Evolutionary conservation across 2,888 invertebrate genomes (phyloP).

Genomic region (Molorchus minor): DNA sequence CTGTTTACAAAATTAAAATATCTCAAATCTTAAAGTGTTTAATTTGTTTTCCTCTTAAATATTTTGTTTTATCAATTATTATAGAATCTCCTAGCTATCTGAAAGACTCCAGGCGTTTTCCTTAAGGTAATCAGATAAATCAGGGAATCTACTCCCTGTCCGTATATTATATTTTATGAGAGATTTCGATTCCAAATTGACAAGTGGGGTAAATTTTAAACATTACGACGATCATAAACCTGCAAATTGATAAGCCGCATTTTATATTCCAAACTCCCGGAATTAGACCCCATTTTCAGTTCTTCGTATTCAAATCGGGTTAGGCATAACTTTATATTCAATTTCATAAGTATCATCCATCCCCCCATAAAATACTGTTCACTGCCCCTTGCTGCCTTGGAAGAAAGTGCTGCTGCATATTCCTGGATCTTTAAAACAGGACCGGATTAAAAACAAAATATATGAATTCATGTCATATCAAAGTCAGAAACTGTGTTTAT

Average conservation of each 20-base stretch:
- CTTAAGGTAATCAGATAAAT: background rate
- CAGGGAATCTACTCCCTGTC: background rate
- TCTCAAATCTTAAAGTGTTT: no score
- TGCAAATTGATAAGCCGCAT: slow-evolving; percentile 36
- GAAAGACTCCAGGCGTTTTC: no score
- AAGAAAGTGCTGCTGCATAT: slow-evolving; percentile 1
- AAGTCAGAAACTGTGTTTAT: no score
- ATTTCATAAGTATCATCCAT: slow-evolving; percentile 44
- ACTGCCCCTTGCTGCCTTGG: slow-evolving; percentile 9
- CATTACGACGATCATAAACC: slow-evolving; percentile 35
- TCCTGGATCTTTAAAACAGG: no score
- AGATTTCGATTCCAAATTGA: slow-evolving; percentile 5
- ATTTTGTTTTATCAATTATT: no score
- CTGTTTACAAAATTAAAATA: no score
- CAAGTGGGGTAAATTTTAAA: slow-evolving; percentile 24
- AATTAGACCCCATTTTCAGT: slow-evolving; percentile 54
- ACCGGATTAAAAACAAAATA: no score
- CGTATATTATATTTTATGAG: slow-evolving; percentile 9
- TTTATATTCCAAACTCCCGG: slow-evolving; percentile 36
- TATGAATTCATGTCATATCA: no score
- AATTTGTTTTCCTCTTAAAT: no score
- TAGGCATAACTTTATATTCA: slow-evolving; percentile 58
- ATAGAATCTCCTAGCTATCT: no score
- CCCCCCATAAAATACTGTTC: slow-evolving; percentile 11
- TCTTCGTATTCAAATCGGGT: slow-evolving; percentile 57